Conservation (phyloP, 1,140 invertebrate species). For the Nasonia giraulti region DNA sequence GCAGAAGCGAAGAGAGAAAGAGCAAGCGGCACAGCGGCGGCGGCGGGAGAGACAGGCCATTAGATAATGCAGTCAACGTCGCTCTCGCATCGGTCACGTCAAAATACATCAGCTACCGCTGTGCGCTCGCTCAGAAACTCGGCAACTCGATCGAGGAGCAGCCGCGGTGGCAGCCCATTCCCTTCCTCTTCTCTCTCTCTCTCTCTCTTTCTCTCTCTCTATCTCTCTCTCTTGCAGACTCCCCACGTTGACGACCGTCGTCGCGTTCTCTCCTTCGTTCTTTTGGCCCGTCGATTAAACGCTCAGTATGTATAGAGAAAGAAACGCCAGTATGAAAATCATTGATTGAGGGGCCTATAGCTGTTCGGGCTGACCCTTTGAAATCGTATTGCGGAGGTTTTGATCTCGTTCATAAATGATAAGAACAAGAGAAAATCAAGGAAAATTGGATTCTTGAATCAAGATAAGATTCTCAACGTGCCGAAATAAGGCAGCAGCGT, state of each 20-base stretch:
- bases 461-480: neutral
- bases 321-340: neutral
- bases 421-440: neutral
- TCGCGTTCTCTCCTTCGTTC: constrained; percentile 18
- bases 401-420: neutral
- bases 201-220: neutral
- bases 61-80: constrained; percentile 71
- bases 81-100: constrained; percentile 67
- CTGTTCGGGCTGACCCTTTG: neutral
- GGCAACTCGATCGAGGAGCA: constrained; percentile 38
- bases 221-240: constrained; percentile 57
- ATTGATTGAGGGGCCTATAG: neutral
- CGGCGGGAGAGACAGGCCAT: constrained; percentile 57
- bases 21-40: neutral
- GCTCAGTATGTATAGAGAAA: neutral
- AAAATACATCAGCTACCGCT: constrained; percentile 74
- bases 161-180: neutral
- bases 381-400: neutral
- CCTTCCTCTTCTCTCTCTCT: constrained; percentile 10
- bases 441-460: constrained; percentile 13
- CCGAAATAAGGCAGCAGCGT: neutral
- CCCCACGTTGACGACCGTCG: constrained; percentile 67
- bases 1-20: neutral
- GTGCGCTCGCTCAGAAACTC: constrained; percentile 70
- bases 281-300: neutral